These are phyloP conservation scores for Folsomia manolachei DNA, from an alignment of 2,888 invertebrate genomes.

Conservation along the genomic window DNA sequence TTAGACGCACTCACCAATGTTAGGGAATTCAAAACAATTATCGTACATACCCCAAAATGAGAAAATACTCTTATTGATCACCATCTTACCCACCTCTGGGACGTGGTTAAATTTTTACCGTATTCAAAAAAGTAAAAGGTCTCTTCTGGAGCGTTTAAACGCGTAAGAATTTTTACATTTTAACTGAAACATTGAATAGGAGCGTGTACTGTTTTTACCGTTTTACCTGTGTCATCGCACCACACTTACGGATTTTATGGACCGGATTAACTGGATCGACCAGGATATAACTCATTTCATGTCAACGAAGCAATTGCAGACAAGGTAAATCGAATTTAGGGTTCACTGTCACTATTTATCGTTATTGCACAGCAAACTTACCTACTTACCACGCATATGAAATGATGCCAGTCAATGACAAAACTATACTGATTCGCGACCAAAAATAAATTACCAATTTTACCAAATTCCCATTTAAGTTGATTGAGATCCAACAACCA, in stretches of 20 bases:
- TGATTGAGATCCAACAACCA: not conserved
- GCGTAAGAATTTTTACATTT: too few species aligned
- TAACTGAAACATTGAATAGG: too few species aligned
- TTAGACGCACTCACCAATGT: not conserved
- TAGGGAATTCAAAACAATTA: not conserved
- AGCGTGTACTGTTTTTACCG: not conserved
- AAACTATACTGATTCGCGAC: too few species aligned
- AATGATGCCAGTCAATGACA: not conserved
- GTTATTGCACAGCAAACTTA: slow-evolving; percentile 14
- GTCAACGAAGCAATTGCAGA: not conserved
- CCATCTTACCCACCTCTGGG: not conserved
- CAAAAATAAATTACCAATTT: too few species aligned
- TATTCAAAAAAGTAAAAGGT: too few species aligned
- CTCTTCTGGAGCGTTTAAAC: too few species aligned
- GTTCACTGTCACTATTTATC: too few species aligned
- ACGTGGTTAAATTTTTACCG: not conserved
- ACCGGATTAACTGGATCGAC: not conserved
- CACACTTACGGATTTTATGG: not conserved
- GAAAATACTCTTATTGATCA: not conserved
- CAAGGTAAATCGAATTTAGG: too few species aligned
- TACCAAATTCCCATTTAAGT: not conserved
- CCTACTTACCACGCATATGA: slow-evolving; percentile 15
- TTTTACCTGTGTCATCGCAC: not conserved
- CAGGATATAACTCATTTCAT: not conserved
- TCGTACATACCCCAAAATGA: not conserved